Base-by-base conservation (phyloP, 2,797 vertebrate species). In the Protosalanx chinensis region DNA sequence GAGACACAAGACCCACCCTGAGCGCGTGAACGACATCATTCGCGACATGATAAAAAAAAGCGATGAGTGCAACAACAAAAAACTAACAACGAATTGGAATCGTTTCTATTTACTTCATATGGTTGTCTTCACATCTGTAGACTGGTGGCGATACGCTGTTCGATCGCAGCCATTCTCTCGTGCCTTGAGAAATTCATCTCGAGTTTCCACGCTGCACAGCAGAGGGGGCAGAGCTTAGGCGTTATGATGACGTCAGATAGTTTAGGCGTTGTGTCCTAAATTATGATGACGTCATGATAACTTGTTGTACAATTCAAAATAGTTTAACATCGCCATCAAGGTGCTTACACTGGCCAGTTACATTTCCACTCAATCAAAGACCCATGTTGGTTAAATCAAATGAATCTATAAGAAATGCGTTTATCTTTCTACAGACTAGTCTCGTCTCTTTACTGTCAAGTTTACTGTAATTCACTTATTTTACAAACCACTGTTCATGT, bases 1-100 rank as follows among this genome's bases (percentile, higher is more conserved):
- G 69, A 75, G 72, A 49, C 78, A 73, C 72, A 23, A 74, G 66
- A 75, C 65, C 59, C 72, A 73, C 71, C 75, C 82, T 75, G 84
- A 84, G 79, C 87, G 71, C 72, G 29, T 58, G 70, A 29, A 32
- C 27, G n/a, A 35, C 10, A 58, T 27, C 13, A 13, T 16, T 41
- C 20, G 23, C 72, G 82, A 75, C 64, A 67, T 8, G 13, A 76
- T 68, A 41, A 15, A n/a, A 4, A 51, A 64, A 69, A 37, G 23
- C 12, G 64, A 20, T 51, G 51, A 16, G 51, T 56, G 51, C 18
- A 56, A 56, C 23, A 27, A 27, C n/a, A 27, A 46, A 5, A 12
- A 65, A 46, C 15, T 65, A 23, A 65, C 64, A 67, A 41, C 49
- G 49, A 56, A 13, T 46, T 46, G 1, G 41, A 12, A 41, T 66